Evolutionary conservation across 2,888 invertebrate genomes (phyloP).

Genomic region (Limnephilus auricula): DNA sequence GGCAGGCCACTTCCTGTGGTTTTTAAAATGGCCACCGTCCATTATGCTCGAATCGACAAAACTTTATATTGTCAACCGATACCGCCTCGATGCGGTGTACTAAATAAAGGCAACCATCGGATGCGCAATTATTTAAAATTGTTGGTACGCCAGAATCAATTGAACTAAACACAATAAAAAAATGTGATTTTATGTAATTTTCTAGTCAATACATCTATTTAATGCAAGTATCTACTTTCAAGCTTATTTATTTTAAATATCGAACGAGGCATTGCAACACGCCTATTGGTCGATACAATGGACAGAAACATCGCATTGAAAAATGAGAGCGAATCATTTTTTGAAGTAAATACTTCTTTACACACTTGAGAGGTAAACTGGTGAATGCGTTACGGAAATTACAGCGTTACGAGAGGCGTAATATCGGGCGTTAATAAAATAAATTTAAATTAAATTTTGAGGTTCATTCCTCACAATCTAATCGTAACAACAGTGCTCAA

Average conservation of each 20-base stretch:
- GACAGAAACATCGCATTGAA: background rate
- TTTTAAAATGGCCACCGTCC: conserved; percentile 42
- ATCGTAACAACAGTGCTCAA: too few relatives aligned
- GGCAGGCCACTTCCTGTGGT: conserved; percentile 45
- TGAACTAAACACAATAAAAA: conserved; percentile 29
- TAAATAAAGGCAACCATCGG: conserved; percentile 19
- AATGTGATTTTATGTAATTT: conserved; percentile 24
- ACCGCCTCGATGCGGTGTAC: conserved; percentile 21
- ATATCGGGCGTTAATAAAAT: too few relatives aligned
- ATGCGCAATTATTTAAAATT: conserved; percentile 39
- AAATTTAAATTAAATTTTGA: too few relatives aligned
- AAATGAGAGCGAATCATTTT: background rate
- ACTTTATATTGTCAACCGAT: conserved; percentile 38
- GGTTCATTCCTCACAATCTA: too few relatives aligned
- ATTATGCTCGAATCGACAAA: conserved; percentile 32
- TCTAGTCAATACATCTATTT: conserved; percentile 3
- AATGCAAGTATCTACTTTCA: background rate
- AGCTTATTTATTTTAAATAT: conserved; percentile 21
- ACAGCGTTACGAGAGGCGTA: too few relatives aligned
- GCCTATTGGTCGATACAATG: background rate
- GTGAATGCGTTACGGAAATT: too few relatives aligned
- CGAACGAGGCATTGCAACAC: conserved; percentile 9
- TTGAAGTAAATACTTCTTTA: too few relatives aligned
- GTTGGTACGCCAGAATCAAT: background rate
- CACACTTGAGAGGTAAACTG: too few relatives aligned